Base-by-base conservation (phyloP, 1,140 invertebrate species). In the Papilio glaucus region DNA sequence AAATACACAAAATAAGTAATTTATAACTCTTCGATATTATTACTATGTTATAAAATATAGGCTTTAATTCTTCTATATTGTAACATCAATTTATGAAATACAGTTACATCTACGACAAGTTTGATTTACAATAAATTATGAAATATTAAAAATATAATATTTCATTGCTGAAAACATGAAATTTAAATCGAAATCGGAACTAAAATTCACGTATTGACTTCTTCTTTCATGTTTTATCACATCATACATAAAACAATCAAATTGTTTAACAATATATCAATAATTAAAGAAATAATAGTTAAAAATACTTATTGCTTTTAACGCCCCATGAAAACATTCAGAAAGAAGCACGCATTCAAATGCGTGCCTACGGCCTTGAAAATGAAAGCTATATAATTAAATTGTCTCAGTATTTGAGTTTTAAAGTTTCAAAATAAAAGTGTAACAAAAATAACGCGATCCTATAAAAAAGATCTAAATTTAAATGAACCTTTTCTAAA, bases 1-100 rank as follows among this genome's bases (percentile, higher is more conserved):
- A 79, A 82, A 84, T 80, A 83, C 71, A 74, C 38, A 71, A 75
- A 75, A 74, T 77, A 77, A 49, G 67, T 69, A 69, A 69, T 69
- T 69, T 69, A 53, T 49, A 69, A 69, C 41, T 45, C 41, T 29
- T 69, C 18, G 33, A 65, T 39, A 65, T 39, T 65, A 38, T 65
- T 39, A 65, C 15, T 65, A 18, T 18, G 3, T 10, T 57, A 5
- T 26, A 57, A 26, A 18, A 0, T 24, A 57, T 26, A 4, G 18
- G 10, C 10, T 24, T 57, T 26, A 18, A 57, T 24, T 57, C 21
- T 26, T 24, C 49, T 21, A 49, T 18, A 2, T 9, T 57, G n/a
- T 57, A 24, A 4, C 6, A 33, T 33, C 29, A 33, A 33, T 2
- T n/a, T n/a, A n/a, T n/a, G n/a, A n/a, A n/a, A n/a, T n/a, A n/a